Percentiles rank a stretch among this genome's conserved stretches.
Conservation (phyloP, 1,140 invertebrate genomes). For the Latrodectus geometricus region DNA sequence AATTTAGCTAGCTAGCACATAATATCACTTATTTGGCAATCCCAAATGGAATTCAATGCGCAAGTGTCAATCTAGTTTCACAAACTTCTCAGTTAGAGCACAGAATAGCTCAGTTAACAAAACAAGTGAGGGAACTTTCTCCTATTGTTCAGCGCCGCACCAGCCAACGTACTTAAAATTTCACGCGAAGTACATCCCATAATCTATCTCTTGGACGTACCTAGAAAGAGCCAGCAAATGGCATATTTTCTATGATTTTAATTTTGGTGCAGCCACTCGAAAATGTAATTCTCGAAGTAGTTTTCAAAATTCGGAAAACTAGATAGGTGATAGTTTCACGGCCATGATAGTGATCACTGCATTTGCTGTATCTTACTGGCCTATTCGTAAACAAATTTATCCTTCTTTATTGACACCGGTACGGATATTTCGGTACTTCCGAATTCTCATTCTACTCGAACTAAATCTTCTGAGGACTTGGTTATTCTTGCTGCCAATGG, state of each 20-base stretch:
- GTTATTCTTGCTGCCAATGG: slow-evolving; percentile 35
- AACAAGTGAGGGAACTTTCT: no score
- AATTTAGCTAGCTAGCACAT: not conserved
- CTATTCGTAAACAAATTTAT: not conserved
- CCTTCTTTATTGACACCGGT: slow-evolving; percentile 38
- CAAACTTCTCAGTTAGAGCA: not conserved
- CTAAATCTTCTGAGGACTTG: not conserved
- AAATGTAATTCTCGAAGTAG: slow-evolving; percentile 24
- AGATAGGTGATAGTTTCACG: not conserved
- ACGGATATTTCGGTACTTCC: slow-evolving; percentile 22
- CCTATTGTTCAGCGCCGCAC: no score
- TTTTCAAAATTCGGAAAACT: not conserved
- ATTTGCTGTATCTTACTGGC: slow-evolving; percentile 7
- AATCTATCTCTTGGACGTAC: not conserved
- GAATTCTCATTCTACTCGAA: fast-evolving
- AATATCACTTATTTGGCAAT: not conserved
- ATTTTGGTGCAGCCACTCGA: slow-evolving; percentile 30
- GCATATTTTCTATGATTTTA: slow-evolving; percentile 49
- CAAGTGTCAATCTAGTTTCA: not conserved
- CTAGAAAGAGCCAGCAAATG: slow-evolving; percentile 17
- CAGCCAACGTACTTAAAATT: not conserved
- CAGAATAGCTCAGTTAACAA: no score
- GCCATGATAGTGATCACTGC: not conserved
- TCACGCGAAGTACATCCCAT: not conserved
- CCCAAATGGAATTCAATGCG: not conserved